Evolutionary conservation across 2,888 invertebrate genomes (phyloP), one percentile per base, ranked within the genome.

Genomic region (Mythimna loreyi): DNA sequence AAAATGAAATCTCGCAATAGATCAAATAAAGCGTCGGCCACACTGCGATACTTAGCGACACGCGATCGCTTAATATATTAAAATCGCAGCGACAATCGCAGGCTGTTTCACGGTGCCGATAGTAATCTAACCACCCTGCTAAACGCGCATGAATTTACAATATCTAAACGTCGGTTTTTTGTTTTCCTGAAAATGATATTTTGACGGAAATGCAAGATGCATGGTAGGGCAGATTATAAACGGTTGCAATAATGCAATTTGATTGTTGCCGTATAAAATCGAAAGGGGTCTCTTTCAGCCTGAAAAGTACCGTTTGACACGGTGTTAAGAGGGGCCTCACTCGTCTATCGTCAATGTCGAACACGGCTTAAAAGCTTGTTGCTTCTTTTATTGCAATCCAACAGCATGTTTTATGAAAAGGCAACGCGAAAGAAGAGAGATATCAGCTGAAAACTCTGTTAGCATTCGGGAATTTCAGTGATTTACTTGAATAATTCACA

Each of bases 81-180:
- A 84, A 82, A 82, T 76, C 75, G 75, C 69, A 86, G 86, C 86
- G 87, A 89, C 89, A 89, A 89, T 88, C 83, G 82, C 84, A 74
- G 78, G 57, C 81, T 52, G 74, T 83, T 83, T 82, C 84, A 81
- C 79, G 85, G 85, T 71, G 50, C 58, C 47, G 84, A 84, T 84
- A 81, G 77, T 83, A 81, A 84, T 84, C 84, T 81, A 81, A 67
- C 83, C 81, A 73, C 83, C 84, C 81, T 78, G 75, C 71, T 84
- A 75, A 82, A 80, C 69, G 70, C 36, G 72, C 62, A 61, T 70
- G 61, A 52, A 53, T 45, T 69, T 60, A 69, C 25, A 11, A 72
- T 55, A 30, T 69, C 45, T 47, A 45, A 60, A 40, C 28, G 23
- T 72, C 8, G 19, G 11, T 25, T 45, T 71, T 68, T 58, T 52